Evolutionary conservation across 2,888 invertebrate genomes (phyloP), one percentile per base, ranked within the genome.

Genomic region (Baccha elongata): DNA sequence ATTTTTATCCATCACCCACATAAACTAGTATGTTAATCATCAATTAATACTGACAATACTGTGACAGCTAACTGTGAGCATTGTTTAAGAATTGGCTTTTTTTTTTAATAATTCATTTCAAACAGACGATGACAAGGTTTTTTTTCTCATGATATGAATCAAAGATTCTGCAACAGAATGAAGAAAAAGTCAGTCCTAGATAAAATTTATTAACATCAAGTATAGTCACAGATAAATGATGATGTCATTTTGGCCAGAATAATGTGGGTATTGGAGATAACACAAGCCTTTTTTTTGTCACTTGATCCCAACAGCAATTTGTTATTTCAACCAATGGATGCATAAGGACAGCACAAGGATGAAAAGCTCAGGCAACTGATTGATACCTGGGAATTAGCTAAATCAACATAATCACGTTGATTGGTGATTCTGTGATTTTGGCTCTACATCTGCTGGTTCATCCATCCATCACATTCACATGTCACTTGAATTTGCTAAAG

Each of bases 321-420:
- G 44, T 65, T 17, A 71, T 46, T 60, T 21, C 58, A 50, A 32
- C 17, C 58, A 58, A 58, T 65, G 50, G 48, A 74, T 67, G 58
- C 55, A 32, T 60, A 55, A 67, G 50, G 58, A 67, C 48, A 67
- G 32, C 40, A 21, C 29, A 50, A 15, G 48, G 29, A 73, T 23
- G 40, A 71, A 17, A 21, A 37, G 50, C 8, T 32, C 48, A 35
- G 37, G 40, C 46, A 64, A 29, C 48, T 19, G 62, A 78, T 65
- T 78, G 72, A 78, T 78, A 44, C 44, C 35, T 44, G 37, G 26
- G 29, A 44, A 72, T 72, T 67, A 72, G 78, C 72, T 46, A 65
- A 60, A 73, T 53, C 44, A 60, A 62, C 60, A 79, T 73, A 73
- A 62, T 79, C 67, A 68, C 52, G 48, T 67, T 53, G 48, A 44